Evolutionary conservation across 2,113 vertebrate genomes (phyloP).

Genomic region (Alouatta palliata): DNA sequence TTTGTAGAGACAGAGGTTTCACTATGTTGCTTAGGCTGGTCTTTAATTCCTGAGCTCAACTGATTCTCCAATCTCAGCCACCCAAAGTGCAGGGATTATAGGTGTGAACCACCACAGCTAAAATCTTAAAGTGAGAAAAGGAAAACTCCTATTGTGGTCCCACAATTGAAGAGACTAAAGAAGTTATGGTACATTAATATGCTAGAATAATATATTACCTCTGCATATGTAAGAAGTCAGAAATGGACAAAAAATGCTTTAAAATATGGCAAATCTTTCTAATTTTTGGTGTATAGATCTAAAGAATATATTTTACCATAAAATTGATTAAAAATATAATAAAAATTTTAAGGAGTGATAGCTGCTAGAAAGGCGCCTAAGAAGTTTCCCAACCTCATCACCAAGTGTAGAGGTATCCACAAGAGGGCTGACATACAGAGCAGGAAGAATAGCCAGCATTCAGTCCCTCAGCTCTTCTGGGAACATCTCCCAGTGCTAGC

Average conservation of each 20-base stretch:
- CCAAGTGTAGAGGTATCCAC: not conserved
- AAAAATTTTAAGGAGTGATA: not conserved
- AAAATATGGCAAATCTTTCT: not conserved
- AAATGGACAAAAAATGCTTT: constrained; percentile 40
- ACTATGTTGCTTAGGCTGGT: no score
- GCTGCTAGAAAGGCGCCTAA: not conserved
- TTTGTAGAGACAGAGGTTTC: no score
- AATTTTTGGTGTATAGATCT: not conserved
- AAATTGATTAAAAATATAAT: not conserved
- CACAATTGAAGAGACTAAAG: not conserved
- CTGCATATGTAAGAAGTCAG: not conserved
- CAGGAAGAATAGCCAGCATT: not conserved
- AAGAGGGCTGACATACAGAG: not conserved
- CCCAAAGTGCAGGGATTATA: no score
- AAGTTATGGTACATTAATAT: not conserved
- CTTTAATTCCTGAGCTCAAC: no score
- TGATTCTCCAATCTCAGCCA: no score
- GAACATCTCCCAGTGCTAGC: not conserved
- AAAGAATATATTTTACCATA: constrained; percentile 12
- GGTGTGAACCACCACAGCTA: no score
- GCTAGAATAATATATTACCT: not conserved
- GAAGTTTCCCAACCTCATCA: not conserved
- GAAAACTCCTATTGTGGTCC: not conserved
- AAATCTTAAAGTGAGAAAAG: not conserved
- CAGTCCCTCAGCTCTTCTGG: not conserved